Conservation (phyloP, 1,140 invertebrate genomes). For the Zaprionus camerounensis region DNA sequence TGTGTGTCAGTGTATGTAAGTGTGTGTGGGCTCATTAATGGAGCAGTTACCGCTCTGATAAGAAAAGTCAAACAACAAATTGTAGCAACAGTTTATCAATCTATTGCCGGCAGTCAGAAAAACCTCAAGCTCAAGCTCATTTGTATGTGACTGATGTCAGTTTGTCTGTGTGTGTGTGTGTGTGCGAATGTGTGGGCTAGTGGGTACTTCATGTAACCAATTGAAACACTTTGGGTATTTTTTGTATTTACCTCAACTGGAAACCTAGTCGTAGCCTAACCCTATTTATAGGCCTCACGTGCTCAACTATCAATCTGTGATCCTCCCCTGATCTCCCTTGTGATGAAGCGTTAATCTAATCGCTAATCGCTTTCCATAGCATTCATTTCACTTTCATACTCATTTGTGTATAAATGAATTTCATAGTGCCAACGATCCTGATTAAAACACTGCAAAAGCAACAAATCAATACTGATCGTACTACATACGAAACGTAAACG, state of each 20-base stretch:
- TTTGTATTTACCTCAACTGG: conserved; percentile 17
- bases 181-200: background rate
- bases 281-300: conserved; percentile 46
- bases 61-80: conserved; percentile 54
- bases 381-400: conserved; percentile 13
- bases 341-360: background rate
- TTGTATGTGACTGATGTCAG: conserved; percentile 22
- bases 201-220: conserved; percentile 10
- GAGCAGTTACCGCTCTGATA: conserved; percentile 61
- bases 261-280: conserved; percentile 11
- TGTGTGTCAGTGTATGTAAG: background rate
- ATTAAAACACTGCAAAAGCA: background rate
- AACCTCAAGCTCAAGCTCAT: conserved; percentile 23
- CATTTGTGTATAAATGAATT: conserved; percentile 5
- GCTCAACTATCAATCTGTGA: background rate
- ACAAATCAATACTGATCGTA: conserved; percentile 2
- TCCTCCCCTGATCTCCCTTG: background rate
- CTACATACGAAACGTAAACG: background rate
- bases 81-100: conserved; percentile 64
- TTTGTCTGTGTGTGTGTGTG: background rate
- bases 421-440: background rate
- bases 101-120: conserved; percentile 54
- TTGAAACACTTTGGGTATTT: conserved; percentile 48
- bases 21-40: conserved; percentile 47
- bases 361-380: background rate